Evolutionary conservation across 2,888 invertebrate genomes (phyloP).

Genomic region (Oligia strigilis): DNA sequence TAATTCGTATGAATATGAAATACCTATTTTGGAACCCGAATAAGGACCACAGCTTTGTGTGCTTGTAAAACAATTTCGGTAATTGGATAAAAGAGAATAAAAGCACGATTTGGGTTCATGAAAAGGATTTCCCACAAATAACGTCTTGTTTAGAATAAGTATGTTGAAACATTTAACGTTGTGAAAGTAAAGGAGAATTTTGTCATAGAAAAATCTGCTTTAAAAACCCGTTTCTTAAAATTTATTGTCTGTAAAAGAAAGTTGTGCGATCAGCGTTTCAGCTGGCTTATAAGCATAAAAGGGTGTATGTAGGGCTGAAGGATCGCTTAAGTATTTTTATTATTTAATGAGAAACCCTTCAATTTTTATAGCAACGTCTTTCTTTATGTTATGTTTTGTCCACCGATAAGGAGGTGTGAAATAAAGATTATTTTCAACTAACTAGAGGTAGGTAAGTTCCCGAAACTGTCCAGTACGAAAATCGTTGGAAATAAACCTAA

Average conservation of each 20-base stretch:
- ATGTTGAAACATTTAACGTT: conserved; percentile 28
- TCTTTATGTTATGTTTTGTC: conserved; percentile 22
- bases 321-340: conserved; percentile 78
- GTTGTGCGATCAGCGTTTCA: conserved; percentile 74
- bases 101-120: conserved; percentile 67
- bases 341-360: conserved; percentile 75
- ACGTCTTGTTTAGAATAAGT: conserved; percentile 54
- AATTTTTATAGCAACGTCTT: conserved; percentile 69
- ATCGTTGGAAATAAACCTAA: conserved; percentile 21
- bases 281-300: conserved; percentile 75
- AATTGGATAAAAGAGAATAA: conserved; percentile 73
- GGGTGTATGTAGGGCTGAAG: conserved; percentile 69
- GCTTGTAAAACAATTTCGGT: conserved; percentile 71
- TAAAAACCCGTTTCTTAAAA: conserved; percentile 49
- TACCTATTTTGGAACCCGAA: conserved; percentile 29
- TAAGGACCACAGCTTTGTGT: conserved; percentile 55
- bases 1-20: conserved; percentile 40
- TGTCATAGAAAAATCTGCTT: neutral
- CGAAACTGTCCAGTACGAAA: neutral
- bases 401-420: conserved; percentile 17
- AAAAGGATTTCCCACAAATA: conserved; percentile 64
- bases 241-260: conserved; percentile 53
- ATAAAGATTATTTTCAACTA: conserved; percentile 40
- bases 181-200: conserved; percentile 51
- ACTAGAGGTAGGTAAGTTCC: neutral